These are phyloP conservation scores for Spilogale gracilis DNA, from an alignment of 2,113 vertebrate genomes.

Conservation along the genomic window DNA sequence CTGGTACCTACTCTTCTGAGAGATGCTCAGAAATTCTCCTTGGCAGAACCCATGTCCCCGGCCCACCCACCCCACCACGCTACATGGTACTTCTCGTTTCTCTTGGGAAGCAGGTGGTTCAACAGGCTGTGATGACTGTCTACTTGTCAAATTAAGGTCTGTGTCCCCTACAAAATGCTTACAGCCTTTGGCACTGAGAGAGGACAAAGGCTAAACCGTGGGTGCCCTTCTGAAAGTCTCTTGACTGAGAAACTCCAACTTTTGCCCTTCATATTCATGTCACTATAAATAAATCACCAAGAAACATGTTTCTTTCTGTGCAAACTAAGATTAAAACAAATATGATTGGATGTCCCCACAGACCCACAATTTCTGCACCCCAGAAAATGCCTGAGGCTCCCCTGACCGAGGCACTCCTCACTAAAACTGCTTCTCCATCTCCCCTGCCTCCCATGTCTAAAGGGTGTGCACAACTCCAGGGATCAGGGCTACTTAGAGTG, in stretches of 20 bases:
- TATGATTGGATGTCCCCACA: neutral
- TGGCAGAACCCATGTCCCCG: neutral
- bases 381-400: neutral
- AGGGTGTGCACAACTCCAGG: accelerated
- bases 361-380: neutral
- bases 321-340: neutral
- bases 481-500: neutral
- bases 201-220: neutral
- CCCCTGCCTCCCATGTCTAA: neutral
- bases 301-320: neutral
- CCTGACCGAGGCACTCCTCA: neutral
- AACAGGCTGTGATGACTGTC: neutral
- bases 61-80: too few species aligned
- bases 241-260: neutral
- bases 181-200: neutral
- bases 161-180: neutral
- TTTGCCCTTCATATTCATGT: neutral
- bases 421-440: neutral
- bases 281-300: neutral
- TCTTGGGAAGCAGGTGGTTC: neutral
- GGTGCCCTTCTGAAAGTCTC: neutral
- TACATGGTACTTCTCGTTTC: neutral
- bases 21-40: neutral
- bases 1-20: too few species aligned
- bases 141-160: neutral